Percentiles rank a stretch among this genome's conserved stretches.
phyloP scores from a whole-genome alignment of 92 coral and sea anemone genomes.

The Zoanthus gigantus region DNA sequence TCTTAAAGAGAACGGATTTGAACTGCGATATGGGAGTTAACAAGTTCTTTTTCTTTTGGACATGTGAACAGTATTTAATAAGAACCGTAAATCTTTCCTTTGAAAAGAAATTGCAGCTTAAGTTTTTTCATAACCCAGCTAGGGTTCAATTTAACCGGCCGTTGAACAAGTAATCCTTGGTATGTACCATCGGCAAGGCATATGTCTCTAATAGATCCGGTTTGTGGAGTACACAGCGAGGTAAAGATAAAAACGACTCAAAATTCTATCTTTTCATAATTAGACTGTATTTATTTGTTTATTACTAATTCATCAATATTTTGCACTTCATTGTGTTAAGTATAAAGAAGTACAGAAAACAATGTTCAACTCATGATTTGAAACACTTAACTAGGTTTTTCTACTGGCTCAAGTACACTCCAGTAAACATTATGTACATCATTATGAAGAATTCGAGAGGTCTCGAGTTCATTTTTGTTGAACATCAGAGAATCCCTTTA shows the following conservation, averaged over 20 bases:
- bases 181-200: too few relatives aligned
- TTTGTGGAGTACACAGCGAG: too few relatives aligned
- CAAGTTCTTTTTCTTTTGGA: too few relatives aligned
- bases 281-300: not conserved
- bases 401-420: not conserved
- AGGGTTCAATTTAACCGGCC: too few relatives aligned
- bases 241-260: not conserved
- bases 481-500: not conserved
- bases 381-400: not conserved
- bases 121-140: too few relatives aligned
- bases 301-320: not conserved
- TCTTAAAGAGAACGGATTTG: too few relatives aligned
- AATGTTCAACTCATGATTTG: not conserved
- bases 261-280: not conserved
- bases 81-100: too few relatives aligned
- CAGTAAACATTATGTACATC: slow-evolving; percentile 28
- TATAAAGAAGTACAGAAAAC: slow-evolving; percentile 4
- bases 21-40: too few relatives aligned
- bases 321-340: not conserved
- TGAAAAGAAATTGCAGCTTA: too few relatives aligned
- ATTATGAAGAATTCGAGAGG: slow-evolving; percentile 10
- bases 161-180: too few relatives aligned
- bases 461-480: not conserved
- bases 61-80: too few relatives aligned
- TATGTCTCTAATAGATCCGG: too few relatives aligned